Conservation (phyloP, 2,797 vertebrate species). For the Lepilemur septentrionalis region DNA sequence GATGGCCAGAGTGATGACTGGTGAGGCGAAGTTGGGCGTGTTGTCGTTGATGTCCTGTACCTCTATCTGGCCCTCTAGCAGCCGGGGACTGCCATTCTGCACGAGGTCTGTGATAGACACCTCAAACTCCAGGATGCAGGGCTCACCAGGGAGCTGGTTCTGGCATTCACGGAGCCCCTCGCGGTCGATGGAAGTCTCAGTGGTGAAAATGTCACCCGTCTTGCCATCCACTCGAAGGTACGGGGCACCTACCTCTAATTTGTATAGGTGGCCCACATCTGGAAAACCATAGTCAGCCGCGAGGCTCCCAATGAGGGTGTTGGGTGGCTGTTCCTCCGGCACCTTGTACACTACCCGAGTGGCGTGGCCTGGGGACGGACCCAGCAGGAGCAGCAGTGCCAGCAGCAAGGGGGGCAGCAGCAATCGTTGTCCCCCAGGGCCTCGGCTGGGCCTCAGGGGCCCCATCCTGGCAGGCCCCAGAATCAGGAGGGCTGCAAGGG, state of each 20-base stretch:
- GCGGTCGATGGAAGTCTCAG: conserved; percentile 94
- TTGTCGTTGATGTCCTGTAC: conserved; percentile 98
- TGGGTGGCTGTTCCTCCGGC: conserved; percentile 96
- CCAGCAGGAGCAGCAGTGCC: conserved; percentile 83
- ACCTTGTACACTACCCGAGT: conserved; percentile 88
- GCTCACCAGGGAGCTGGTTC: conserved; percentile 90
- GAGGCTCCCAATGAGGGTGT: conserved; percentile 95
- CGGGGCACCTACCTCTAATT: conserved; percentile 94
- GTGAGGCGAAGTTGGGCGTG: conserved; percentile 96
- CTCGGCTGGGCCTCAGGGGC: conserved; percentile 62
- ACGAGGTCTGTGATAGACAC: conserved; percentile 97
- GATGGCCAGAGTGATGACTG: conserved; percentile 94
- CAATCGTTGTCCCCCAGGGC: conserved; percentile 44
- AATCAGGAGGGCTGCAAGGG: conserved; percentile 65
- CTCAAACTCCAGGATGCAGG: conserved; percentile 96
- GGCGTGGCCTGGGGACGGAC: conserved; percentile 80
- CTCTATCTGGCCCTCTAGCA: conserved; percentile 97
- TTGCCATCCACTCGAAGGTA: conserved; percentile 96
- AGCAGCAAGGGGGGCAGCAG: conserved; percentile 72
- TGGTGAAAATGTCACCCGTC: conserved; percentile 97
- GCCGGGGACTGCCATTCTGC: conserved; percentile 89
- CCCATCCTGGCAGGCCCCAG: conserved; percentile 69
- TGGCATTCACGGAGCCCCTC: conserved; percentile 95
- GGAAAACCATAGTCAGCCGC: conserved; percentile 94
- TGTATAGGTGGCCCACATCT: conserved; percentile 95